These are phyloP conservation scores for Hypocryptadius cinnamomeus DNA, from an alignment of 2,113 vertebrate genomes.

Conservation along the genomic window DNA sequence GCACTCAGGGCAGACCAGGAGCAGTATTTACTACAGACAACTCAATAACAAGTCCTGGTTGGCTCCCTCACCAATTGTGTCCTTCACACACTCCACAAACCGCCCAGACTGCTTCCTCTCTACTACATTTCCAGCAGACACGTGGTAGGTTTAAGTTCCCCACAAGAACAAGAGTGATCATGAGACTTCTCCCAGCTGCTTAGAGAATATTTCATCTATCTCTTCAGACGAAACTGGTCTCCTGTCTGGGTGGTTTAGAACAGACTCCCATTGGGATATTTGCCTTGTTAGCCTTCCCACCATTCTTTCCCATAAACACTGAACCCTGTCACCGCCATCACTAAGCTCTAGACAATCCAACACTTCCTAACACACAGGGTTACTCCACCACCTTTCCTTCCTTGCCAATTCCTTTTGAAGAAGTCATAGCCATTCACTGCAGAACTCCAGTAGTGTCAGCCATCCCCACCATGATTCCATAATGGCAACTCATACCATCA, in stretches of 20 bases:
- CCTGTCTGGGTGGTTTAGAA: not conserved
- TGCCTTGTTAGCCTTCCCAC: not conserved
- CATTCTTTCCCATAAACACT: not conserved
- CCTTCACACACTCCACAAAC: not conserved
- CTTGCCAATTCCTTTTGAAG: not conserved
- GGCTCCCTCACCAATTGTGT: not conserved
- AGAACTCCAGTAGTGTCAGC: not conserved
- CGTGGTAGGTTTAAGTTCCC: not conserved
- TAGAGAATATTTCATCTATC: not conserved
- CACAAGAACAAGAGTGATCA: not conserved
- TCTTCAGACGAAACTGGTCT: not conserved
- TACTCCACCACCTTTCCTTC: not conserved
- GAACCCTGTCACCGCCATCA: not conserved
- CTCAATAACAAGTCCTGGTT: fast-evolving
- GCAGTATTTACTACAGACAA: not conserved
- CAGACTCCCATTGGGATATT: not conserved
- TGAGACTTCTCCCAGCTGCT: not conserved
- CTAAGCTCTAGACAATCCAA: not conserved
- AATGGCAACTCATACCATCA: not conserved
- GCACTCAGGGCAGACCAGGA: not conserved
- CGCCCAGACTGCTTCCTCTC: not conserved
- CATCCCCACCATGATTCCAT: not conserved
- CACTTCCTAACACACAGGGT: not conserved
- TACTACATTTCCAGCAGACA: not conserved
- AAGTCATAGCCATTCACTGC: not conserved